Conservation (phyloP, 1,140 invertebrate species). For the Dendroctonus ponderosae region DNA sequence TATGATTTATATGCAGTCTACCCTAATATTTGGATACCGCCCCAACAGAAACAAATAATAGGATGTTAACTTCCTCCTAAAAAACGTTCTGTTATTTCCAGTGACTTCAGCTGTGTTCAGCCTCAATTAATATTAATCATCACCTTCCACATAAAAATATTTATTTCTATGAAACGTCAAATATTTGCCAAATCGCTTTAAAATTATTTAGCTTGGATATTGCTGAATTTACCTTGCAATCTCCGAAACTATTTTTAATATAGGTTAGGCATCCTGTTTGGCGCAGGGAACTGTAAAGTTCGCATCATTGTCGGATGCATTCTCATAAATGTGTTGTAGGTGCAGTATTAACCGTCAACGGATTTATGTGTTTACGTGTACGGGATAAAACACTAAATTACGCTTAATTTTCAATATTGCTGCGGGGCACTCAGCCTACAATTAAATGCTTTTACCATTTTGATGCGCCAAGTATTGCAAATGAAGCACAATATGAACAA, state of each 20-base stretch:
- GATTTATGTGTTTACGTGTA: slow-evolving; percentile 24
- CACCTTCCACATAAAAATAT: too few species aligned
- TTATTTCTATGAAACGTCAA: too few species aligned
- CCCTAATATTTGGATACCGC: too few species aligned
- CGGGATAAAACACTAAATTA: slow-evolving; percentile 20
- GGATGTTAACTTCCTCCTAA: too few species aligned
- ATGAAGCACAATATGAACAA: too few species aligned
- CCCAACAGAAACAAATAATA: too few species aligned
- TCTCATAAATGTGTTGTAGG: slow-evolving; percentile 23
- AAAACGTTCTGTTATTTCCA: too few species aligned
- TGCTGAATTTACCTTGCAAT: slow-evolving; percentile 14
- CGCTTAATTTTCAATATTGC: slow-evolving; percentile 19
- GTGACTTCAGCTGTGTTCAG: too few species aligned
- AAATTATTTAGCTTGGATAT: slow-evolving; percentile 1
- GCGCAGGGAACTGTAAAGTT: slow-evolving; percentile 9
- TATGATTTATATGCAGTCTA: too few species aligned
- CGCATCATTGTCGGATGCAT: slow-evolving; percentile 21
- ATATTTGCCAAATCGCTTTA: neutral
- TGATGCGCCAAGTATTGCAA: too few species aligned
- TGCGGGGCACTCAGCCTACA: neutral
- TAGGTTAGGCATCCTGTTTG: slow-evolving; percentile 15
- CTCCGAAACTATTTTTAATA: slow-evolving; percentile 21
- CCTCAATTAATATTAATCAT: too few species aligned
- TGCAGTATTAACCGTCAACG: slow-evolving; percentile 15
- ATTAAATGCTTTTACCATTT: too few species aligned